Base-by-base conservation (phyloP, 2,888 invertebrate species). In the Anthophora plumipes region DNA sequence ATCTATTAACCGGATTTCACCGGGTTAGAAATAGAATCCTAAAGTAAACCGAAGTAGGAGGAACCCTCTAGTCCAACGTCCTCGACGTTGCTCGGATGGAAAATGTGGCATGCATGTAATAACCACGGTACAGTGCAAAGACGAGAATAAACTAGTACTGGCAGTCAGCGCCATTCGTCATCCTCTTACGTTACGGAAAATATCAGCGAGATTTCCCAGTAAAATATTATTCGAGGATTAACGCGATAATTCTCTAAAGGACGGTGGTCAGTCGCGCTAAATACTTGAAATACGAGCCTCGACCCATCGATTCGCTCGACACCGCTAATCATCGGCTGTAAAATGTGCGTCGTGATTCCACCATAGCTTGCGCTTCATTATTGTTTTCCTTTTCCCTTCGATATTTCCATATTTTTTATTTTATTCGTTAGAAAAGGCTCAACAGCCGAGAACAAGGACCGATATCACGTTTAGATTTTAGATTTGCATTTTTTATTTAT, bases 81-180 rank as follows among this genome's bases (percentile, higher is more conserved):
- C 22, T 50, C 11, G 46, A 50, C 37, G n/a, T 37, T 20, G 43
- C 20, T 39, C 50, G 1, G 60, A 22, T 46, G 46, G 41, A 55
- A 77, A 55, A 41, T 67, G 17, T 63, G 43, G 25, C 17, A 67
- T 31, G 25, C 37, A 60, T 50, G 79, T 70, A 79, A 79, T 79
- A 70, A 79, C 79, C 66, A 60, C 22, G 54, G 52, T 66, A 59
- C 57, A 60, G 48, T 64, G 64, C 59, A 79, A 79, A 77, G 78
- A 64, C 70, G 70, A 79, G 77, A 66, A 79, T 79, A 77, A 79
- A 79, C 79, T 70, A n/a, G 70, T 69, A 59, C 59, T 59, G 52
- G 63, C 70, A 70, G 68, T 31, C 66, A 14, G 48, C 43, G 43
- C 43, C 43, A 61, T 80, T 71, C 71, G 80, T 72, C 80, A 63